Percentiles rank a stretch among this genome's conserved stretches.
phyloP scores from a whole-genome alignment of 1,140 invertebrate genomes.

The Sycophila sp. region DNA sequence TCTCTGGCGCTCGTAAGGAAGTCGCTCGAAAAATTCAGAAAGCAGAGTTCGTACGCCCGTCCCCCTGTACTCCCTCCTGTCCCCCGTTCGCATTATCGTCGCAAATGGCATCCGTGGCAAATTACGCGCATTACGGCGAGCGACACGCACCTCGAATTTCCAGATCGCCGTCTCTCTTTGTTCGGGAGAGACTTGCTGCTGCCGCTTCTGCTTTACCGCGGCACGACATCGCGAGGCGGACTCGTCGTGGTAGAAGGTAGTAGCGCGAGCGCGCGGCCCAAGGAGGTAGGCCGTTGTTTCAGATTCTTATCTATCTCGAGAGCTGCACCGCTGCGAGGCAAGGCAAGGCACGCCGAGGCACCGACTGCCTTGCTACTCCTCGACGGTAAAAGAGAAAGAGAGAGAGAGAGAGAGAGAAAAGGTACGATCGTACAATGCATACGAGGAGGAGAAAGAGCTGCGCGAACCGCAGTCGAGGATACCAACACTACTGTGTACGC shows the following conservation, averaged over 20 bases:
- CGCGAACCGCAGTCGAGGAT: not conserved
- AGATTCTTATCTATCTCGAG: slow-evolving; percentile 28
- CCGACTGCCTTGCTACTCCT: too few species aligned
- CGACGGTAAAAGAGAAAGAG: too few species aligned
- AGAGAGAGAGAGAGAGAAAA: not conserved
- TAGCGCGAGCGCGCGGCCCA: too few species aligned
- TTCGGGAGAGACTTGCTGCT: not conserved
- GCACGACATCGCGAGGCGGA: not conserved
- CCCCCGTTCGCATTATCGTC: not conserved
- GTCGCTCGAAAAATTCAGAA: not conserved
- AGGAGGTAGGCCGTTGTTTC: slow-evolving; percentile 25
- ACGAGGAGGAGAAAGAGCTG: not conserved
- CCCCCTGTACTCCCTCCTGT: not conserved
- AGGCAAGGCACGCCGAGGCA: not conserved
- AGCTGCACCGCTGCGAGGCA: slow-evolving; percentile 18
- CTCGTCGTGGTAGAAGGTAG: not conserved
- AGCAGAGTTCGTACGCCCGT: too few species aligned
- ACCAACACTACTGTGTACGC: slow-evolving; percentile 29
- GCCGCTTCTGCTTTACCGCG: not conserved
- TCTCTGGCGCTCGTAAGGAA: too few species aligned
- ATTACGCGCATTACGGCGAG: not conserved
- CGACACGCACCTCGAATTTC: not conserved
- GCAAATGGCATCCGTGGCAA: not conserved
- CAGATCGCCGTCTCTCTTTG: not conserved
- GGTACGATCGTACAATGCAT: not conserved